Percentiles rank a stretch among this genome's conserved stretches.
Evolutionary conservation across 1,140 invertebrate genomes (phyloP).

Genomic region (Mamestra configurata): DNA sequence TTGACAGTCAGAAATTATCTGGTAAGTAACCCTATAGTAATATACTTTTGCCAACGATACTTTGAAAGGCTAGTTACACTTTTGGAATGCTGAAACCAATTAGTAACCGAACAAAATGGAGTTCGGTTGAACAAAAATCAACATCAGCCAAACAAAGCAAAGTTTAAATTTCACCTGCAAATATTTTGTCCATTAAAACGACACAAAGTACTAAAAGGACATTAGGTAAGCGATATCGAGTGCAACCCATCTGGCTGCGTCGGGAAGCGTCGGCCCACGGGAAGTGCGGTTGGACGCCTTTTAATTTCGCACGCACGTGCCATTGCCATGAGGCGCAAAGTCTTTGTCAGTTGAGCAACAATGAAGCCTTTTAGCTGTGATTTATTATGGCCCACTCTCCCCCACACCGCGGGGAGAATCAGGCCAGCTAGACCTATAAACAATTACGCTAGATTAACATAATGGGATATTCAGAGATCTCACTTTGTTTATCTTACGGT

Average conservation of each 20-base stretch:
- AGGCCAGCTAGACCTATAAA: slow-evolving; percentile 47
- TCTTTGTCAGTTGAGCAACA: slow-evolving; percentile 69
- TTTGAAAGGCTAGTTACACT: too few species aligned
- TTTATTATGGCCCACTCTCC: slow-evolving; percentile 60
- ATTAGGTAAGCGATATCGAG: slow-evolving; percentile 22
- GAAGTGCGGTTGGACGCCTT: slow-evolving; percentile 57
- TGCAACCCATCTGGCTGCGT: slow-evolving; percentile 9
- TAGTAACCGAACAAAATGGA: too few species aligned
- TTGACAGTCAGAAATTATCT: too few species aligned
- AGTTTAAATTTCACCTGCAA: background rate
- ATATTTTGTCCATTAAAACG: background rate
- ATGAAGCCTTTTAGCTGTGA: slow-evolving; percentile 69
- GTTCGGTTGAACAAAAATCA: too few species aligned
- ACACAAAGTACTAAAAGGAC: slow-evolving; percentile 6
- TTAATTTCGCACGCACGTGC: slow-evolving; percentile 68
- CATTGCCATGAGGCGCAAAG: slow-evolving; percentile 58
- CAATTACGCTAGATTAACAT: slow-evolving; percentile 57
- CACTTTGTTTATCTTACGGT: slow-evolving; percentile 46
- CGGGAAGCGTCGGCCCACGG: slow-evolving; percentile 3
- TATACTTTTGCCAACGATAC: too few species aligned
- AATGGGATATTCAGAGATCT: slow-evolving; percentile 51
- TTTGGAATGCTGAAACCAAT: too few species aligned
- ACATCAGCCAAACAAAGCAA: background rate
- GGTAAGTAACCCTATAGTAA: too few species aligned
- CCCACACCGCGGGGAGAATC: slow-evolving; percentile 2